These are phyloP conservation scores for Orthosia gracilis DNA, from an alignment of 2,888 invertebrate genomes.

Conservation along the genomic window DNA sequence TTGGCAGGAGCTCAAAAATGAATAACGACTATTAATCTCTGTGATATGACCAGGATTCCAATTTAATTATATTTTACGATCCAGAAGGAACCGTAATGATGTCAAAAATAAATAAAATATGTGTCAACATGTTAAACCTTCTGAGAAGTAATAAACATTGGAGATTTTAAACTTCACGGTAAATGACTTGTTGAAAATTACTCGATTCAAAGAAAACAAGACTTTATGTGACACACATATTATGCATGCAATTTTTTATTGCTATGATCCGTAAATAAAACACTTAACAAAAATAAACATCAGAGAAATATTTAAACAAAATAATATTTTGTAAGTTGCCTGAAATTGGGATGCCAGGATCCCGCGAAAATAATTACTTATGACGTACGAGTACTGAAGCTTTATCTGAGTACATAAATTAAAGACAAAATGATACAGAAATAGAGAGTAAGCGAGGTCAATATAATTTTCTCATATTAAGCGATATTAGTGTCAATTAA, in stretches of 20 bases:
- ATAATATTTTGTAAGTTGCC: not conserved
- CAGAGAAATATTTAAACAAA: not conserved
- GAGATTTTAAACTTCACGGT: constrained; percentile 45
- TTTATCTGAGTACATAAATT: not conserved
- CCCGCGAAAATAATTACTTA: not conserved
- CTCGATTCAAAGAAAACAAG: constrained; percentile 21
- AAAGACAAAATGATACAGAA: not conserved
- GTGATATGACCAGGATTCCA: constrained; percentile 65
- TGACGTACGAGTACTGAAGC: not conserved
- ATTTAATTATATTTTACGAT: constrained; percentile 62
- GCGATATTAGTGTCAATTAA: not conserved
- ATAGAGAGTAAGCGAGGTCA: not conserved
- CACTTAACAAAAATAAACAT: not conserved
- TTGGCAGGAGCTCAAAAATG: constrained; percentile 68
- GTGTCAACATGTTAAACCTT: constrained; percentile 37
- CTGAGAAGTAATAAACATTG: constrained; percentile 39
- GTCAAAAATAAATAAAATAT: constrained; percentile 61
- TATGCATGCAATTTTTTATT: constrained; percentile 8
- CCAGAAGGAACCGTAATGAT: constrained; percentile 55
- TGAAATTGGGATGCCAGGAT: not conserved
- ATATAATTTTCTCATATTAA: not conserved
- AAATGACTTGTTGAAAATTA: constrained; percentile 41
- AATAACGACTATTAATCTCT: constrained; percentile 60
- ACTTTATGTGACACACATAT: constrained; percentile 12
- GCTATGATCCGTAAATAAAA: constrained; percentile 9